These are phyloP conservation scores for Acleris laterana DNA, from an alignment of 2,888 invertebrate genomes.

Conservation along the genomic window DNA sequence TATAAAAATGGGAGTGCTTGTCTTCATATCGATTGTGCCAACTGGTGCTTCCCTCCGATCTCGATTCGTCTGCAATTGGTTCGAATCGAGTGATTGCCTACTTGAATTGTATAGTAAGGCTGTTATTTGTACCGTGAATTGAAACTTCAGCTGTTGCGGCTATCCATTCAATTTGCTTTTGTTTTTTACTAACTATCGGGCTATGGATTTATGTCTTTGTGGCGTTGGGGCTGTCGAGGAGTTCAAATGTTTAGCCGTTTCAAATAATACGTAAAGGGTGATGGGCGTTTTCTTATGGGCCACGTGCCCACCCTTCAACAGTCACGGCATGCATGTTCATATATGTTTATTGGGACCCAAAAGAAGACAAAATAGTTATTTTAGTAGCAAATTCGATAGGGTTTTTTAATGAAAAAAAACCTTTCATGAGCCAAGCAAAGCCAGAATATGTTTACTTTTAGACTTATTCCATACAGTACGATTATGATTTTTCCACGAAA, in stretches of 20 bases:
- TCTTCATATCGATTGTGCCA: conserved; percentile 81
- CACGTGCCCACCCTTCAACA: too few species aligned
- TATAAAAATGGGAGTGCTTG: conserved; percentile 68
- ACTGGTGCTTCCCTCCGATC: conserved; percentile 80
- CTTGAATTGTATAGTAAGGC: conserved; percentile 46
- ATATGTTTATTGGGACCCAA: too few species aligned
- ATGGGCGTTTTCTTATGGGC: too few species aligned
- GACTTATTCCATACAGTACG: too few species aligned
- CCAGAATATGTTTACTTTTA: too few species aligned
- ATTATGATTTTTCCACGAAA: too few species aligned
- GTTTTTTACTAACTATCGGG: conserved; percentile 28
- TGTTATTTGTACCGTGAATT: conserved; percentile 35
- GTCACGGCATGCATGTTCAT: too few species aligned
- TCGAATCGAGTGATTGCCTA: conserved; percentile 68
- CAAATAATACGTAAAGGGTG: too few species aligned
- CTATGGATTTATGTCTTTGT: conserved; percentile 11
- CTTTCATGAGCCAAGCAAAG: too few species aligned
- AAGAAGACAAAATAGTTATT: too few species aligned
- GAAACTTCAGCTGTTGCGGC: conserved; percentile 38
- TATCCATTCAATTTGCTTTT: conserved; percentile 43
- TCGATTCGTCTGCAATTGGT: conserved; percentile 70
- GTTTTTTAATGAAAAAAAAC: too few species aligned
- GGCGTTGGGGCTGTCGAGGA: background rate
- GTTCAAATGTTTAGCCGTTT: background rate
- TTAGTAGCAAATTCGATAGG: too few species aligned